Conservation (phyloP, 2,113 vertebrate species). For the Delphinus delphis region DNA sequence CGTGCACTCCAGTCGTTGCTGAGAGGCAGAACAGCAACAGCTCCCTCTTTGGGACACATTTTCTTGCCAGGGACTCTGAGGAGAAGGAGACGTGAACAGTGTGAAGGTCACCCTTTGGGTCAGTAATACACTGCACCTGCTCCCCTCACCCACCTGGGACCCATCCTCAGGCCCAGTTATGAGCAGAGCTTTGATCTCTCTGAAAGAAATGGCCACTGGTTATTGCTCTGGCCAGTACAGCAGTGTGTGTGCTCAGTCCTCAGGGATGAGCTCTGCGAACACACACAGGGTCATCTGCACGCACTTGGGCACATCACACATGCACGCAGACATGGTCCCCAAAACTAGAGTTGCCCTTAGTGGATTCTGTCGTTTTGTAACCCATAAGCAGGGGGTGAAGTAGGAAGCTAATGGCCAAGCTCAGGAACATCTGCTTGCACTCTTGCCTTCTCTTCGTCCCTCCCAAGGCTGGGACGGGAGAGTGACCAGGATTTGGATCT, state of each 20-base stretch:
- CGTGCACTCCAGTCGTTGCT: constrained; percentile 10
- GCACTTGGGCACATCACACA: background rate
- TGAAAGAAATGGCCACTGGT: constrained; percentile 44
- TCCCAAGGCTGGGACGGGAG: background rate
- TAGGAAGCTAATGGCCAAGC: background rate
- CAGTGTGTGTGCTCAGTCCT: background rate
- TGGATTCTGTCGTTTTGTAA: background rate
- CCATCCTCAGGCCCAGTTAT: constrained; percentile 14
- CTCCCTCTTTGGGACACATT: constrained; percentile 47
- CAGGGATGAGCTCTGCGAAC: background rate
- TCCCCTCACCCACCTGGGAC: constrained; percentile 35
- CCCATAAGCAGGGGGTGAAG: background rate
- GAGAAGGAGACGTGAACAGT: background rate
- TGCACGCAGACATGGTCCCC: background rate
- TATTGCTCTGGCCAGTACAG: constrained; percentile 49
- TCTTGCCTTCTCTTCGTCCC: background rate
- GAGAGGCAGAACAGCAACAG: background rate
- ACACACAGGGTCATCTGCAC: background rate
- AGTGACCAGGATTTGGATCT: background rate
- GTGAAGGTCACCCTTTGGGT: background rate
- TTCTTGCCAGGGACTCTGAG: constrained; percentile 52
- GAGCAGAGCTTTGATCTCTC: constrained; percentile 61
- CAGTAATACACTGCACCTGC: constrained; percentile 19
- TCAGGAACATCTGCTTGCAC: background rate
- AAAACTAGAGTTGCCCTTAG: background rate